Conservation (phyloP, 2,888 invertebrate genomes). For the Rhimphoctona megacephalus region DNA sequence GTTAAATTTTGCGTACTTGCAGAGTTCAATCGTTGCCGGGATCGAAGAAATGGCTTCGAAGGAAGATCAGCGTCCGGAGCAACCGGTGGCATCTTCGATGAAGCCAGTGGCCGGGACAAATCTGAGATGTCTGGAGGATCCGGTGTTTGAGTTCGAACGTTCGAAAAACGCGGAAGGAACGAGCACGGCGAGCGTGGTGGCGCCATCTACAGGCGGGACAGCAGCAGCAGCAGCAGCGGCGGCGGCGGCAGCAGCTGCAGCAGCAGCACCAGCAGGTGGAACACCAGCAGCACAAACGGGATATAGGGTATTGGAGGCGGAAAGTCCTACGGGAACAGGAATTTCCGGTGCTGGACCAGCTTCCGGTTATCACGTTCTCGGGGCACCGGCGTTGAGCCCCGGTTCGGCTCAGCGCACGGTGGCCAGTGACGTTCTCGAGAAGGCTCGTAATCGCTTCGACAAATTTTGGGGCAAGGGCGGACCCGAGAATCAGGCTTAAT, state of each 20-base stretch:
- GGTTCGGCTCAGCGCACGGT: slow-evolving; percentile 83
- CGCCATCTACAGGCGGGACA: slow-evolving; percentile 71
- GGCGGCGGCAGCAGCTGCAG: slow-evolving; percentile 58
- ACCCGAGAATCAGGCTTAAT: slow-evolving; percentile 79
- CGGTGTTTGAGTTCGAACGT: slow-evolving; percentile 86
- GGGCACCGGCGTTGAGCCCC: slow-evolving; percentile 80
- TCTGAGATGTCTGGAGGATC: slow-evolving; percentile 86
- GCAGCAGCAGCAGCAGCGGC: slow-evolving; percentile 70
- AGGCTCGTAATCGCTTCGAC: slow-evolving; percentile 93
- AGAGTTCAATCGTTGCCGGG: slow-evolving; percentile 71
- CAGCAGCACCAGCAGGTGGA: slow-evolving; percentile 47
- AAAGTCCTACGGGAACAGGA: slow-evolving; percentile 75
- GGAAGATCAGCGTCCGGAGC: slow-evolving; percentile 60
- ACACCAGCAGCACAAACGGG: slow-evolving; percentile 85
- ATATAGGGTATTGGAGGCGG: slow-evolving; percentile 87
- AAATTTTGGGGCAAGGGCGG: slow-evolving; percentile 91
- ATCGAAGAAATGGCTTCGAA: slow-evolving; percentile 71
- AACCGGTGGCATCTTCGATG: slow-evolving; percentile 71
- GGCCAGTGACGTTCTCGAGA: slow-evolving; percentile 91
- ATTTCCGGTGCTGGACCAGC: slow-evolving; percentile 61
- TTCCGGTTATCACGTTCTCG: slow-evolving; percentile 83
- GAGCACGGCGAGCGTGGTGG: slow-evolving; percentile 77
- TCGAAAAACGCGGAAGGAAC: slow-evolving; percentile 77
- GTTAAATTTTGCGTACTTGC: neutral
- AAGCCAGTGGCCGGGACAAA: slow-evolving; percentile 86